phyloP scores from a whole-genome alignment of 2,113 vertebrate species.

The Panthera leo region DNA sequence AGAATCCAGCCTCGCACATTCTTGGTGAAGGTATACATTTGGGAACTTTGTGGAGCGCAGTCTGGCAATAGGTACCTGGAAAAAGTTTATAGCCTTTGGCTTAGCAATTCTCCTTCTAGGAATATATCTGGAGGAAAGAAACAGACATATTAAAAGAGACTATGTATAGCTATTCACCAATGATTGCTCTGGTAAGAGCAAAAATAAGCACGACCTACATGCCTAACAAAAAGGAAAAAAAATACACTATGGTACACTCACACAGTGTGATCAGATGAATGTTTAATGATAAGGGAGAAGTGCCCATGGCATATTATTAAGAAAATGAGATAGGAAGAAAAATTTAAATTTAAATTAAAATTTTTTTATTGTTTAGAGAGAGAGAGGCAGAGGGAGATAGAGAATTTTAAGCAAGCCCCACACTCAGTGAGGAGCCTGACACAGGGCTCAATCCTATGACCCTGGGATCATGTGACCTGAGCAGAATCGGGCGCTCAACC shows the following conservation, averaged over 20 bases:
- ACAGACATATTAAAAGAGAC: not conserved
- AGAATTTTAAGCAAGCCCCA: too few species aligned
- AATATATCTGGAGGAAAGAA: not conserved
- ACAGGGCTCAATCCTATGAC: too few species aligned
- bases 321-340: conserved; percentile 2
- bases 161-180: not conserved
- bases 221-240: not conserved
- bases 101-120: not conserved
- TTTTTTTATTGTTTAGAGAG: too few species aligned
- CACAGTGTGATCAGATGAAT: not conserved
- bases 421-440: too few species aligned
- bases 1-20: not conserved
- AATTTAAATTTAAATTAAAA: not conserved
- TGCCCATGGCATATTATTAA: not conserved
- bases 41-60: not conserved
- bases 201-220: not conserved
- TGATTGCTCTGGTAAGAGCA: not conserved
- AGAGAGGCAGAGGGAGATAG: too few species aligned
- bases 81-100: not conserved
- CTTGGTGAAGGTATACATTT: not conserved
- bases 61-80: not conserved
- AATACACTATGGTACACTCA: not conserved
- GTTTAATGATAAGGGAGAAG: not conserved
- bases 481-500: too few species aligned
- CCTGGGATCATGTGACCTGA: too few species aligned